Conservation (phyloP, 2,888 invertebrate genomes). For the Cheilosia pagana region DNA sequence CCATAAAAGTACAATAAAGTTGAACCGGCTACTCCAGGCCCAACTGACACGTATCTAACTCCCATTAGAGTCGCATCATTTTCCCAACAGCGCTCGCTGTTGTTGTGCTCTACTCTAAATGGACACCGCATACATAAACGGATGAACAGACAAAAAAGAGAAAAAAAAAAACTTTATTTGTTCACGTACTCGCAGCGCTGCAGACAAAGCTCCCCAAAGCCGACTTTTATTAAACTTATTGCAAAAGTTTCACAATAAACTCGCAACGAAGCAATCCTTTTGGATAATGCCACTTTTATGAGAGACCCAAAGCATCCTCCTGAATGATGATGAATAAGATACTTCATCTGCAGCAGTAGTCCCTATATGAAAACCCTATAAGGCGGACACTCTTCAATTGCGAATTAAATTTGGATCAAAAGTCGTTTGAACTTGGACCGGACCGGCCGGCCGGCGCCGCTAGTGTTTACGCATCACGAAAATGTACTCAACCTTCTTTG, state of each 20-base stretch:
- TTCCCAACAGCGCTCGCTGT: background rate
- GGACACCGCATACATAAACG: conserved; percentile 59
- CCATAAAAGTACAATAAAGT: conserved; percentile 55
- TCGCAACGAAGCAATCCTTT: conserved; percentile 75
- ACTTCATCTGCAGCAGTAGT: conserved; percentile 16
- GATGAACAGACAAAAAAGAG: conserved; percentile 35
- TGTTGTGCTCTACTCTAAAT: conserved; percentile 42
- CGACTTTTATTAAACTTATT: conserved; percentile 75
- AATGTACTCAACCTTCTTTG: conserved; percentile 42
- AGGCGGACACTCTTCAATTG: conserved; percentile 49
- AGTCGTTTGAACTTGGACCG: conserved; percentile 54
- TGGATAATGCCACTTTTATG: conserved; percentile 74
- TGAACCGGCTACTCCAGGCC: conserved; percentile 50
- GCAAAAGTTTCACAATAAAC: conserved; percentile 75
- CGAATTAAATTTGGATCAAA: conserved; percentile 65
- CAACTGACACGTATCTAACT: conserved; percentile 31
- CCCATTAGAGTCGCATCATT: background rate
- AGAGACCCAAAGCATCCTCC: conserved; percentile 65
- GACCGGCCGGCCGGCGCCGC: background rate
- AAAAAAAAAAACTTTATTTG: conserved; percentile 68
- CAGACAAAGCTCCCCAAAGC: conserved; percentile 68
- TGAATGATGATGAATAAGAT: conserved; percentile 68
- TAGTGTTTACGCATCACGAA: background rate
- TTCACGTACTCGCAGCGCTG: conserved; percentile 62
- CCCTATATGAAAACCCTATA: background rate